Percentiles rank a stretch among this genome's conserved stretches.
These are phyloP conservation scores for Rousettus madagascariensis DNA, from an alignment of 2,797 vertebrate genomes.

Conservation along the genomic window DNA sequence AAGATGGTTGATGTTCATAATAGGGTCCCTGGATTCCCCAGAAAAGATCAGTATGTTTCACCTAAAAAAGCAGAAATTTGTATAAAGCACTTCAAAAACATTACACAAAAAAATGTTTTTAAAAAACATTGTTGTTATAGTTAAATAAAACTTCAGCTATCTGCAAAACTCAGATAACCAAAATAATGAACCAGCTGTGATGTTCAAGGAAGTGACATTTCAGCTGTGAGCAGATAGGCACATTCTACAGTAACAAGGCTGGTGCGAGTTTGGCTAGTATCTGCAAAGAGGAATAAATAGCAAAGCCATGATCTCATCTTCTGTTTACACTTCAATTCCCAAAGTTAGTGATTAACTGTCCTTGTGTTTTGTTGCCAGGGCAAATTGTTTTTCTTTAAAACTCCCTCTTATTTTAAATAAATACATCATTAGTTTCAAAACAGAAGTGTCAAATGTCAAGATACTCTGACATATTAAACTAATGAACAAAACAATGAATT, in stretches of 20 bases:
- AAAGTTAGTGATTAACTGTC: slow-evolving; percentile 75
- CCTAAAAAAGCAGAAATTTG: slow-evolving; percentile 8
- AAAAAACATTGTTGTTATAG: not conserved
- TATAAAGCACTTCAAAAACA: not conserved
- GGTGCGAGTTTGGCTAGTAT: slow-evolving; percentile 17
- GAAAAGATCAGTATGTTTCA: not conserved
- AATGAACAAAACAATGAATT: slow-evolving; percentile 65
- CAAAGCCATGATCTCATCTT: slow-evolving; percentile 73
- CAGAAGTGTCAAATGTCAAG: slow-evolving; percentile 76
- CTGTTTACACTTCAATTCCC: slow-evolving; percentile 76
- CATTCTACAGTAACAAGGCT: not conserved
- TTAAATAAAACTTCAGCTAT: not conserved
- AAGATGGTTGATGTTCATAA: not conserved
- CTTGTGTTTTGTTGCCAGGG: slow-evolving; percentile 70
- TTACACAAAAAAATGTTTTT: not conserved
- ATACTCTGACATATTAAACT: slow-evolving; percentile 57
- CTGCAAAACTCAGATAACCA: not conserved
- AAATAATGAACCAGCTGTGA: not conserved
- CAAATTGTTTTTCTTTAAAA: slow-evolving; percentile 71
- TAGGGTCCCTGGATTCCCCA: not conserved
- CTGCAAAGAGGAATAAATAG: slow-evolving; percentile 60
- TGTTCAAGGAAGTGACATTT: not conserved
- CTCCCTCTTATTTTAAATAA: slow-evolving; percentile 76
- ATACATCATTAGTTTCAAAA: slow-evolving; percentile 76
- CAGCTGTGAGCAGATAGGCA: not conserved